Conservation (phyloP, 2,113 vertebrate genomes). For the Cranoglanis bouderius region DNA sequence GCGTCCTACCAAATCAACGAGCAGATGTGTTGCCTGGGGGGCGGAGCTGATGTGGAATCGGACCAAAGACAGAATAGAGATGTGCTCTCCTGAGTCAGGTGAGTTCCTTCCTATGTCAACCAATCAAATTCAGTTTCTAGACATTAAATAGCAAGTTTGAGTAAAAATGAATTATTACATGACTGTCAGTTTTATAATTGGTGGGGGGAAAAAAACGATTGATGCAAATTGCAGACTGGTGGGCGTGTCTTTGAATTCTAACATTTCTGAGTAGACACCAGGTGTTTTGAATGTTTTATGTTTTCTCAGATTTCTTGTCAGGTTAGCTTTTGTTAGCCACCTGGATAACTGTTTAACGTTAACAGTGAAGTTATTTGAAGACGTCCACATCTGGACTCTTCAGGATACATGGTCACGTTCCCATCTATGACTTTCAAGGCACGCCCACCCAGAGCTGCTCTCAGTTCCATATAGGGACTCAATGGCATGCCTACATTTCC, state of each 20-base stretch:
- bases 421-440: neutral
- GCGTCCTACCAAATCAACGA: constrained; percentile 77
- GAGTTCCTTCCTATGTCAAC: constrained; percentile 49
- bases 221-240: neutral
- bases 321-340: neutral
- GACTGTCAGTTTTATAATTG: neutral
- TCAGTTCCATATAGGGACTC: neutral
- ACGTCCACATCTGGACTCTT: neutral
- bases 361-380: neutral
- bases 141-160: neutral
- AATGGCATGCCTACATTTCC: neutral
- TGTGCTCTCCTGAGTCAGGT: constrained; percentile 85
- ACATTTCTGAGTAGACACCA: neutral
- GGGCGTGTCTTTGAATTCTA: neutral
- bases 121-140: neutral
- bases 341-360: neutral
- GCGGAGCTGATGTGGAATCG: constrained; percentile 78
- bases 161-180: neutral
- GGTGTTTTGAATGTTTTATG: neutral
- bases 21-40: constrained; percentile 82
- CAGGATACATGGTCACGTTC: neutral
- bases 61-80: constrained; percentile 71
- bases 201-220: neutral
- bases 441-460: neutral
- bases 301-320: neutral